Base-by-base conservation (phyloP, 2,113 vertebrate species). In the Elachura formosa region DNA sequence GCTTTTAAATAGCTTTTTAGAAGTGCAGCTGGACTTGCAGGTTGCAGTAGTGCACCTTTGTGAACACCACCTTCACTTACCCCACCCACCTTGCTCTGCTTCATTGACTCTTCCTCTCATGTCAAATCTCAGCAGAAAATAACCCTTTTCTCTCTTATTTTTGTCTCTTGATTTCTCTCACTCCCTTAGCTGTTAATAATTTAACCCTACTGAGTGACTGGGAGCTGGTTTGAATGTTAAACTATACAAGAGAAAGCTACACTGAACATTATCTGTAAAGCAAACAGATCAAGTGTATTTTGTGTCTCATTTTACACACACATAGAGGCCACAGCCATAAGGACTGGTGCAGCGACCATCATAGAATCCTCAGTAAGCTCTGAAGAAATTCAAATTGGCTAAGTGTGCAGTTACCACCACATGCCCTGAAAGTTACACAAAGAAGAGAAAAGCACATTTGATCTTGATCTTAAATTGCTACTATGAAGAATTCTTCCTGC, bases 101-200 rank as follows among this genome's bases (percentile, higher is more conserved):
- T 62, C 49, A 22, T 49, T 36, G 63, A 68, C 13, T 91, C 45
- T 71, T 36, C 54, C 12, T 77, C 81, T 95, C 61, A 73, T 45
- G 67, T 64, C 49, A 91, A 93, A 92, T 79, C 90, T 93, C 88
- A 72, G 46, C 28, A 79, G 75, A 92, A 93, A 94, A 86, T 49
- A 81, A 55, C 38, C 72, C 31, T 74, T 67, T 82, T 61, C 74
- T 75, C n/a, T 51, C 40, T 80, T 59, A 21, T 51, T 66, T 76
- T 74, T 72, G 7, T 14, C 31, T 88, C 81, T 80, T 88, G 49
- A 75, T 91, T 93, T 94, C 52, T 82, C 67, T 84, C 38, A 41
- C 43, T 88, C 40, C 38, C 43, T 76, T 38, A 67, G 31, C 72
- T 81, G 74, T 94, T 79, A 92, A 96, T 87, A 93, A 93, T 92